Conservation (phyloP, 2,888 invertebrate species). For the Glaucopsyche alexis region DNA sequence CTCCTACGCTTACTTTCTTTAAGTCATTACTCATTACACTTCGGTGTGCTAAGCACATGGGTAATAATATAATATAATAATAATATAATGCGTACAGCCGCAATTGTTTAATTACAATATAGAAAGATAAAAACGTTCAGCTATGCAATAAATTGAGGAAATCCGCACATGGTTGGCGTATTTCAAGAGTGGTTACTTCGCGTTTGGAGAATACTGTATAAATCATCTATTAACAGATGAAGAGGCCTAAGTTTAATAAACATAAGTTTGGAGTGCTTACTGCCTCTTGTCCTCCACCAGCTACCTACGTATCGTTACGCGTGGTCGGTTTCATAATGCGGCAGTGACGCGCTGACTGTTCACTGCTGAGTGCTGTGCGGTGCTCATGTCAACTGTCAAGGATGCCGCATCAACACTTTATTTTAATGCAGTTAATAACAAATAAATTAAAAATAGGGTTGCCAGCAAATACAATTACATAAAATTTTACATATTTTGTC, state of each 20-base stretch:
- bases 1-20: not conserved
- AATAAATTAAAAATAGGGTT: conserved; percentile 20
- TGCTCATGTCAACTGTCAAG: conserved; percentile 73
- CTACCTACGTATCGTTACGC: conserved; percentile 49
- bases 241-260: no score
- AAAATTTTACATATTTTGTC: not conserved
- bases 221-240: no score
- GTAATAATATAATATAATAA: no score
- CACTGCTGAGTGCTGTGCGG: conserved; percentile 41
- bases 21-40: not conserved
- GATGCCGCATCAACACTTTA: conserved; percentile 53
- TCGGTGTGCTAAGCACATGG: not conserved
- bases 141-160: no score
- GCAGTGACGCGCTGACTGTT: conserved; percentile 41
- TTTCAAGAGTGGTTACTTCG: no score
- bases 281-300: not conserved
- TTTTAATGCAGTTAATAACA: conserved; percentile 31
- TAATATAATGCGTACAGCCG: no score
- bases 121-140: conserved; percentile 6
- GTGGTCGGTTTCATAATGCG: conserved; percentile 66
- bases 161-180: no score
- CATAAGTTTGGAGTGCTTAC: not conserved
- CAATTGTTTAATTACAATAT: not conserved
- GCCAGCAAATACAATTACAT: not conserved
- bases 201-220: no score